Conservation (phyloP, 1,140 invertebrate species). For the Trinorchestia longiramus region DNA sequence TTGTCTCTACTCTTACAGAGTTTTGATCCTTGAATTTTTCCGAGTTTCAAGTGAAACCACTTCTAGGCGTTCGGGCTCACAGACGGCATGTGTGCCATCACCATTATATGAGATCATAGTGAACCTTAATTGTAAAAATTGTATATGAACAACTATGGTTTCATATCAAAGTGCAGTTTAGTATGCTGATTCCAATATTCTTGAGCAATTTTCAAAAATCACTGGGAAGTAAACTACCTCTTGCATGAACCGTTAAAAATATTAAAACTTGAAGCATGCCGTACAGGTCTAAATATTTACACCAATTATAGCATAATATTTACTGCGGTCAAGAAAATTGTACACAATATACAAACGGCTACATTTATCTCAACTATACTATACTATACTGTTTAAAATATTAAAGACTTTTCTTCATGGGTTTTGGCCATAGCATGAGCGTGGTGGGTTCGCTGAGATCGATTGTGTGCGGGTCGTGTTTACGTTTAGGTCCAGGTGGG, state of each 20-base stretch:
- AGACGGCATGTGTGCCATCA: no score
- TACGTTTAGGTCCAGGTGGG: conserved; percentile 72
- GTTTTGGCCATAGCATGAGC: conserved; percentile 37
- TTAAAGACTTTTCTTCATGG: conserved; percentile 25
- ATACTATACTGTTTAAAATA: not conserved
- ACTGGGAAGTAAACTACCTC: no score
- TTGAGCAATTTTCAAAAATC: no score
- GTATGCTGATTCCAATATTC: no score
- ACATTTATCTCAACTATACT: not conserved
- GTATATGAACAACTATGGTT: no score
- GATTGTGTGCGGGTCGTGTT: conserved; percentile 36
- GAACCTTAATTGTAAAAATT: no score
- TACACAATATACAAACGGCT: not conserved
- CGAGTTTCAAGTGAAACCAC: not conserved
- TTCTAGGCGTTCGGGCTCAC: not conserved
- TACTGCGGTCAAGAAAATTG: not conserved
- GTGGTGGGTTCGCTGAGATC: conserved; percentile 31
- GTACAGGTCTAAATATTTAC: not conserved
- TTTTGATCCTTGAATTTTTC: not conserved
- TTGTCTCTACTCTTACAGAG: not conserved
- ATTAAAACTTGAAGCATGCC: not conserved
- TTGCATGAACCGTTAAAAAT: no score
- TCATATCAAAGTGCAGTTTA: no score
- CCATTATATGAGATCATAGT: no score
- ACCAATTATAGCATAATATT: not conserved